Evolutionary conservation across 1,140 invertebrate genomes (phyloP).

Genomic region (Antheraea mylitta): DNA sequence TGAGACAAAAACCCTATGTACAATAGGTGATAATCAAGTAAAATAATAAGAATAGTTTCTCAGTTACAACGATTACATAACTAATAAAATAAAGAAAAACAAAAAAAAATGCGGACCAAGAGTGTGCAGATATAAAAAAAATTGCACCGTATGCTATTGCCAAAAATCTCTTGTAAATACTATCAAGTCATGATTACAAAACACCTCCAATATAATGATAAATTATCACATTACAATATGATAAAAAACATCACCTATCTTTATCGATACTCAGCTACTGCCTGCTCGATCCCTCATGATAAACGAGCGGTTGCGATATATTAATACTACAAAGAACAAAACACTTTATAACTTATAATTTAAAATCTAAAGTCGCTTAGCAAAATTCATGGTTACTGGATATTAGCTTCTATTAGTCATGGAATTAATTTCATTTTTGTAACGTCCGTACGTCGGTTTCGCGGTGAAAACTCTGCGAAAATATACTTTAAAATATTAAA

Average conservation of each 20-base stretch:
- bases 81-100: no score
- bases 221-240: slow-evolving; percentile 18
- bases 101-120: no score
- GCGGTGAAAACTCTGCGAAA: not conserved
- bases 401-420: slow-evolving; percentile 30
- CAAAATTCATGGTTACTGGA: not conserved
- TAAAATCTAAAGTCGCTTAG: slow-evolving; percentile 25
- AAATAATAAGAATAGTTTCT: no score
- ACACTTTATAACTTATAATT: slow-evolving; percentile 24
- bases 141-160: not conserved
- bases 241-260: slow-evolving; percentile 47
- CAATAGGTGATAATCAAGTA: no score
- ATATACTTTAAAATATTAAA: slow-evolving; percentile 14
- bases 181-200: not conserved
- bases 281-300: slow-evolving; percentile 44
- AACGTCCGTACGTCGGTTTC: slow-evolving; percentile 6
- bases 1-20: no score
- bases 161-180: not conserved
- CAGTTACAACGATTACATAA: no score
- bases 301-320: slow-evolving; percentile 31
- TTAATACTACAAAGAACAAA: slow-evolving; percentile 17
- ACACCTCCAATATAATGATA: slow-evolving; percentile 1
- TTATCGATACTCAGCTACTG: slow-evolving; percentile 32
- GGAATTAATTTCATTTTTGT: slow-evolving; percentile 35
- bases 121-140: no score